A percentile compares a stretch with the other conserved stretches of the same genome.
Conservation (phyloP, 2,888 invertebrate genomes). For the Diabrotica balteata region DNA sequence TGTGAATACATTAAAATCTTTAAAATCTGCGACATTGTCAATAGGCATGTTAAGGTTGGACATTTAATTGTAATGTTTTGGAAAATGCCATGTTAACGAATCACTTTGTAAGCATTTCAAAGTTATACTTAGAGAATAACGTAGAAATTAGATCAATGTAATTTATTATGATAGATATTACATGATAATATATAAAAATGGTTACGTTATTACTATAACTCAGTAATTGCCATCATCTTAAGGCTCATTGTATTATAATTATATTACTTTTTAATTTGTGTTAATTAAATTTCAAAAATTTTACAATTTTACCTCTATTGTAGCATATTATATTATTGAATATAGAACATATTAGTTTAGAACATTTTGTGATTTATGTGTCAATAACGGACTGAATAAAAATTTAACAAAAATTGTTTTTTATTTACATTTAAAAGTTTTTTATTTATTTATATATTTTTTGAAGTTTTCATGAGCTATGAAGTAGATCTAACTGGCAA, state of each 20-base stretch:
- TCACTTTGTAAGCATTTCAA: slow-evolving; percentile 50
- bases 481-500: no score
- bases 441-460: no score
- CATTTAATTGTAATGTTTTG: no score
- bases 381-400: slow-evolving; percentile 54
- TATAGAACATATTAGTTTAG: slow-evolving; percentile 44
- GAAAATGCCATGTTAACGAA: no score
- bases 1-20: no score
- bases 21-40: no score
- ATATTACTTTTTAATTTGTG: slow-evolving; percentile 38
- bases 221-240: slow-evolving; percentile 43
- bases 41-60: no score
- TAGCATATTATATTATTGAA: slow-evolving; percentile 41
- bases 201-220: slow-evolving; percentile 42
- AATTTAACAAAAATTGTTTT: slow-evolving; percentile 2
- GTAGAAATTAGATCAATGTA: slow-evolving; percentile 50
- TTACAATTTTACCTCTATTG: slow-evolving; percentile 38
- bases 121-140: slow-evolving; percentile 51
- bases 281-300: slow-evolving; percentile 35
- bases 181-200: slow-evolving; percentile 40
- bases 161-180: slow-evolving; percentile 49
- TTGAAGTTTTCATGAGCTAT: no score
- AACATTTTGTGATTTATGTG: slow-evolving; percentile 52
- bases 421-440: no score
- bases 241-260: slow-evolving; percentile 36